A percentile compares a stretch with the other conserved stretches of the same genome.
Conservation (phyloP, 2,797 vertebrate species). For the Poeciliopsis paucimaculata region DNA sequence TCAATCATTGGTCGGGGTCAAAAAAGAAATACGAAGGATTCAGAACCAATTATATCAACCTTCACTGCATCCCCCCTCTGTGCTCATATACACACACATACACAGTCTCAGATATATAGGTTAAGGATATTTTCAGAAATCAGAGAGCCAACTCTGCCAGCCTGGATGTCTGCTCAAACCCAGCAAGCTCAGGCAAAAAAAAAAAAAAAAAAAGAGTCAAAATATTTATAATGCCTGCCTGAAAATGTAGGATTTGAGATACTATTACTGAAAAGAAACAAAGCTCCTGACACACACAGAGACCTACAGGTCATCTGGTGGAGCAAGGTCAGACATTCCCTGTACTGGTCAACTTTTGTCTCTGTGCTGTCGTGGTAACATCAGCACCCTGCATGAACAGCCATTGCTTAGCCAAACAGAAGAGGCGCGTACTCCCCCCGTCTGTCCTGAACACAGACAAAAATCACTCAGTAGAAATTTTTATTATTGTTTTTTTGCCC, state of each 20-base stretch:
- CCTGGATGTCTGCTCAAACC: constrained; percentile 8
- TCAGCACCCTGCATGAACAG: constrained; percentile 61
- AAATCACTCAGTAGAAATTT: constrained; percentile 9
- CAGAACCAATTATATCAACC: constrained; percentile 79
- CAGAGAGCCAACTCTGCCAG: constrained; percentile 15
- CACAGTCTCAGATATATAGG: not conserved
- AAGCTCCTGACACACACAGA: constrained; percentile 24
- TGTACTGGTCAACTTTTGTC: constrained; percentile 82
- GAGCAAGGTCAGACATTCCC: constrained; percentile 83
- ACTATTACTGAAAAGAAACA: not conserved
- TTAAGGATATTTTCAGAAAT: constrained; percentile 30
- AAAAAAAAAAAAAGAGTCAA: not conserved
- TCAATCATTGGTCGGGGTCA: constrained; percentile 83
- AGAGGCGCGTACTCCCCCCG: constrained; percentile 55
- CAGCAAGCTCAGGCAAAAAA: not conserved
- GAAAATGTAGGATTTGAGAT: constrained; percentile 5
- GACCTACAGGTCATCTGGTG: constrained; percentile 50
- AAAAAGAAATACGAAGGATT: constrained; percentile 80
- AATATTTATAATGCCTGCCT: not conserved
- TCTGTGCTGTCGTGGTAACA: constrained; percentile 79
- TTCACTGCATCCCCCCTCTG: constrained; percentile 46
- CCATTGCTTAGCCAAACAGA: constrained; percentile 70
- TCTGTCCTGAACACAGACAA: constrained; percentile 24
- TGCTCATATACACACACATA: constrained; percentile 22
- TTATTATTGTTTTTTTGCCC: not conserved